phyloP scores from a whole-genome alignment of 2,797 vertebrate species.

The Acanthopagrus latus region DNA sequence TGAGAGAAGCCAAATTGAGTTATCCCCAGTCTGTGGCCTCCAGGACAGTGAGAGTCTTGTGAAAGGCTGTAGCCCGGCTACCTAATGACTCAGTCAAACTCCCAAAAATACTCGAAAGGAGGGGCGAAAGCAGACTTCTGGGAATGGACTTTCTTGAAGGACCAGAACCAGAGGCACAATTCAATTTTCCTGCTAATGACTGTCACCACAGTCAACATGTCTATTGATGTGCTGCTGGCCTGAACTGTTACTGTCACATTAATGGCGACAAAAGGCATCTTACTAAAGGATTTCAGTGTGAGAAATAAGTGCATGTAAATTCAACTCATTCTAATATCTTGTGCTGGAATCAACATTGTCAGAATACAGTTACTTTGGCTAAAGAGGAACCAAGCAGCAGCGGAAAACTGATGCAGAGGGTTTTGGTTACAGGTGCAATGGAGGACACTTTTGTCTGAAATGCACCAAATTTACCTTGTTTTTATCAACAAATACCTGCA shows the following conservation, averaged over 20 bases:
- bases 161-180: slow-evolving; percentile 27
- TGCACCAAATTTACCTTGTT: background rate
- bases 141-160: slow-evolving; percentile 54
- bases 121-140: slow-evolving; percentile 49
- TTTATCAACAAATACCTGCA: background rate
- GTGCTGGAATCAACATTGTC: background rate
- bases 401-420: background rate
- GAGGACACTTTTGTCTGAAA: background rate
- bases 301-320: background rate
- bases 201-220: background rate
- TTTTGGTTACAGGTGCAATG: background rate
- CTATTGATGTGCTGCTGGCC: background rate
- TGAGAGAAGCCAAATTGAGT: slow-evolving; percentile 73
- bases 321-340: background rate
- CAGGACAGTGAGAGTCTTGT: slow-evolving; percentile 74
- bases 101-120: slow-evolving; percentile 57
- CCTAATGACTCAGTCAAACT: slow-evolving; percentile 77
- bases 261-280: background rate
- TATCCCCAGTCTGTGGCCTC: slow-evolving; percentile 68
- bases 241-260: background rate
- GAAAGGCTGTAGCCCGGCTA: slow-evolving; percentile 73
- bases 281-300: background rate
- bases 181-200: slow-evolving; percentile 27
- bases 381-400: background rate
- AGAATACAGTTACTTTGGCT: background rate